Percentiles rank a stretch among this genome's conserved stretches.
Evolutionary conservation across 53 echinoderm and acorn worm species (phyloP).

Genomic region (Actinopyga echinites): DNA sequence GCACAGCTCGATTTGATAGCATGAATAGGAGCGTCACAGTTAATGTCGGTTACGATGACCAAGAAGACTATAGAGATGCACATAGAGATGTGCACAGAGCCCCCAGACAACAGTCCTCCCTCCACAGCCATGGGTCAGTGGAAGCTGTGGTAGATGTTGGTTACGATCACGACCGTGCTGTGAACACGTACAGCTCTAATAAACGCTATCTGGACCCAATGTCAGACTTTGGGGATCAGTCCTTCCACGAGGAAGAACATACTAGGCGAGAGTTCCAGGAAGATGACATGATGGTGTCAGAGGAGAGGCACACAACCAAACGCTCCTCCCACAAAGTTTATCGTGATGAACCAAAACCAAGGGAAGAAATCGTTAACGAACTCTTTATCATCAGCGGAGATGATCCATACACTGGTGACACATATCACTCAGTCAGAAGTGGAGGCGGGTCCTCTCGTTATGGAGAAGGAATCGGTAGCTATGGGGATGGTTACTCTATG

Average conservation of each 20-base stretch:
- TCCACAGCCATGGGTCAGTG: background rate
- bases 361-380: background rate
- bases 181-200: background rate
- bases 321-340: constrained; percentile 17
- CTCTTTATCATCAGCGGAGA: constrained; percentile 11
- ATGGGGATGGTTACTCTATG: constrained; percentile 38
- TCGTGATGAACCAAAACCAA: background rate
- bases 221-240: constrained; percentile 33
- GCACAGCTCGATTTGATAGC: constrained; percentile 18
- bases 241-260: constrained; percentile 25
- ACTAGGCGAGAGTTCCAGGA: background rate
- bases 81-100: background rate
- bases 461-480: constrained; percentile 37
- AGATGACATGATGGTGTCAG: constrained; percentile 34
- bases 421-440: background rate
- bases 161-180: background rate
- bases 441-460: background rate
- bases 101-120: background rate
- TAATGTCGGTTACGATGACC: constrained; percentile 25
- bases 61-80: background rate
- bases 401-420: background rate
- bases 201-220: constrained; percentile 10
- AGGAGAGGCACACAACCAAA: background rate
- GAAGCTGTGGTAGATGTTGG: constrained; percentile 14
- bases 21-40: constrained; percentile 31